Evolutionary conservation across 1,140 invertebrate genomes (phyloP).

Genomic region (Branchinecta lynchi): DNA sequence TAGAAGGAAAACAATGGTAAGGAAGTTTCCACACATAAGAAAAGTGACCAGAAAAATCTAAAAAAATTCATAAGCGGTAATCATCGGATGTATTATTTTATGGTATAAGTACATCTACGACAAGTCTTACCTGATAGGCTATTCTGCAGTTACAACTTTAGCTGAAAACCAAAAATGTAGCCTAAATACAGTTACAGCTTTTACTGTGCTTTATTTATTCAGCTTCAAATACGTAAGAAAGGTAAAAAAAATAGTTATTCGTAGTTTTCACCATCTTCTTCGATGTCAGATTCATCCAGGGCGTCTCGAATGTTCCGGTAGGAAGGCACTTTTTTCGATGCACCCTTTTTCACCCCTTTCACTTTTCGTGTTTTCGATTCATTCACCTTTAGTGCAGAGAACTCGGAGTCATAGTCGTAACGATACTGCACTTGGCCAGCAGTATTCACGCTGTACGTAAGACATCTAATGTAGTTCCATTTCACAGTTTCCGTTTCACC

Average conservation of each 20-base stretch:
- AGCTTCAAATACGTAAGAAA: constrained; percentile 7
- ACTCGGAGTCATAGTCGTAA: constrained; percentile 9
- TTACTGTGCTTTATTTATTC: constrained; percentile 10
- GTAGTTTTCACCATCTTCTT: constrained; percentile 10
- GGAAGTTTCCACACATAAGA: too few species aligned
- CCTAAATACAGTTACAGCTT: constrained; percentile 6
- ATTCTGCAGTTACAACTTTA: constrained; percentile 6
- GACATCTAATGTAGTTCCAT: too few species aligned
- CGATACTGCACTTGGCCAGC: too few species aligned
- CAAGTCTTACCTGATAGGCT: not conserved
- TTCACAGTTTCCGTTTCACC: too few species aligned
- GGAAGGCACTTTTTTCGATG: constrained; percentile 5
- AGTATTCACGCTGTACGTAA: too few species aligned
- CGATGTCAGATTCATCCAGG: constrained; percentile 5
- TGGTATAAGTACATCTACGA: constrained; percentile 6
- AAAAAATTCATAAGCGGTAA: too few species aligned
- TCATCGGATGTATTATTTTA: not conserved
- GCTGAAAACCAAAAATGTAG: constrained; percentile 6
- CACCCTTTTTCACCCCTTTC: not conserved
- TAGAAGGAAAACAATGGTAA: too few species aligned
- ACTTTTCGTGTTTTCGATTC: constrained; percentile 1
- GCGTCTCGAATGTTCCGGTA: constrained; percentile 1
- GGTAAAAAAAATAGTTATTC: not conserved
- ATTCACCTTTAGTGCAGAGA: constrained; percentile 9
- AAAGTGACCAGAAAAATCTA: too few species aligned